Conservation (phyloP, 2,888 invertebrate genomes). For the Eupithecia dodoneata region DNA sequence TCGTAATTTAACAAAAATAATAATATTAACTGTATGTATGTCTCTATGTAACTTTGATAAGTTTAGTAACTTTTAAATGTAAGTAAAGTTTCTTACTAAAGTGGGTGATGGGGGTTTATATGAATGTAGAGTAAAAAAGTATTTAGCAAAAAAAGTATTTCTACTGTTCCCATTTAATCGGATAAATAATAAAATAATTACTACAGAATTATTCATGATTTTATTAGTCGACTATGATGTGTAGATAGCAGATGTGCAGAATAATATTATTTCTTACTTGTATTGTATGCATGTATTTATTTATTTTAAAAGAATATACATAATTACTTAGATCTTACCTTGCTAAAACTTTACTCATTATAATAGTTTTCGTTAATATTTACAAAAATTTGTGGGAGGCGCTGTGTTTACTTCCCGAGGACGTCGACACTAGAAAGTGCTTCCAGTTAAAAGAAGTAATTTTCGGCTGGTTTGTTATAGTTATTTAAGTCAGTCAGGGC, state of each 20-base stretch:
- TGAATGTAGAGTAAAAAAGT: too few relatives aligned
- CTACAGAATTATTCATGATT: neutral
- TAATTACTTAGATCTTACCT: conserved; percentile 54
- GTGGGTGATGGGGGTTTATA: neutral
- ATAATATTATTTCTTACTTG: neutral
- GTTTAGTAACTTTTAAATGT: neutral
- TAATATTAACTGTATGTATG: too few relatives aligned
- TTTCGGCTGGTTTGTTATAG: neutral
- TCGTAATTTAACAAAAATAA: too few relatives aligned
- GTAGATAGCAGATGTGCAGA: neutral
- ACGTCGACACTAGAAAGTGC: neutral
- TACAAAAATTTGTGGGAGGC: neutral
- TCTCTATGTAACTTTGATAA: neutral
- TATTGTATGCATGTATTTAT: too few relatives aligned
- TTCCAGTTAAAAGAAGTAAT: neutral
- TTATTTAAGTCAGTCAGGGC: neutral
- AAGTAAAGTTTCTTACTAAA: neutral
- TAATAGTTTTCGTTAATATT: neutral
- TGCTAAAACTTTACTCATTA: conserved; percentile 73
- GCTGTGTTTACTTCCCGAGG: neutral
- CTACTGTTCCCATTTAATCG: neutral
- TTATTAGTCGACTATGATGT: neutral
- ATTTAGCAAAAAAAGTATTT: neutral
- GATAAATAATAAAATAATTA: neutral
- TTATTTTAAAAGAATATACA: too few relatives aligned